These are phyloP conservation scores for Psittacara wagleri DNA, from an alignment of 2,113 vertebrate species.

Conservation along the genomic window DNA sequence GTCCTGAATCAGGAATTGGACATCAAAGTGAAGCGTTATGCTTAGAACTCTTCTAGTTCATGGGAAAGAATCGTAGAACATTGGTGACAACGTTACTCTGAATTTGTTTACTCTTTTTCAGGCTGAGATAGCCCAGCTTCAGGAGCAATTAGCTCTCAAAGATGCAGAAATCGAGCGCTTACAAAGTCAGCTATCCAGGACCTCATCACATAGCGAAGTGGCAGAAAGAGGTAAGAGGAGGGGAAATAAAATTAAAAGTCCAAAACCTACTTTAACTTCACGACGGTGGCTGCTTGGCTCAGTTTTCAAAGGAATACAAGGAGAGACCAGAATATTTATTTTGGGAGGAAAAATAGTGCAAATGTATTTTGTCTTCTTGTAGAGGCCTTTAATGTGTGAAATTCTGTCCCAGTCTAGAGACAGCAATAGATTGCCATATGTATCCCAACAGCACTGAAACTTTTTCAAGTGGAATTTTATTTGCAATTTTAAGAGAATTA, in stretches of 20 bases:
- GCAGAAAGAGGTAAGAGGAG: slow-evolving; percentile 84
- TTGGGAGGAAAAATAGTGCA: not conserved
- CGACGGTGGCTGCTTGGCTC: not conserved
- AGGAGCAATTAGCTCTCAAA: slow-evolving; percentile 89
- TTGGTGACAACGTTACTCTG: not conserved
- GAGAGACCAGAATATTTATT: not conserved
- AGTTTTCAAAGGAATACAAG: not conserved
- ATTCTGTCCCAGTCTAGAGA: not conserved
- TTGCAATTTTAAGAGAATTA: not conserved
- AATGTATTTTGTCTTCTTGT: not conserved
- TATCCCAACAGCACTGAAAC: not conserved
- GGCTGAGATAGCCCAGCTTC: slow-evolving; percentile 91
- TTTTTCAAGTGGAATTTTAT: not conserved
- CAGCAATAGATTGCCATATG: not conserved
- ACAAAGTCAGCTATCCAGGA: slow-evolving; percentile 86
- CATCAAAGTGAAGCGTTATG: not conserved
- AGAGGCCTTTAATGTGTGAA: not conserved
- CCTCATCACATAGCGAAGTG: slow-evolving; percentile 77
- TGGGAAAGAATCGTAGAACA: not conserved
- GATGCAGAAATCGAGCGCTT: slow-evolving; percentile 92
- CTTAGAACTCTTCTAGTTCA: not conserved
- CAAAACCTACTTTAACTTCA: not conserved
- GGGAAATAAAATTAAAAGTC: not conserved
- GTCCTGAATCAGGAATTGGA: not conserved
- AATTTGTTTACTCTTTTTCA: slow-evolving; percentile 59